A percentile compares a stretch with the other conserved stretches of the same genome.
Evolutionary conservation across 2,113 vertebrate species (phyloP).

Genomic region (Cranoglanis bouderius): DNA sequence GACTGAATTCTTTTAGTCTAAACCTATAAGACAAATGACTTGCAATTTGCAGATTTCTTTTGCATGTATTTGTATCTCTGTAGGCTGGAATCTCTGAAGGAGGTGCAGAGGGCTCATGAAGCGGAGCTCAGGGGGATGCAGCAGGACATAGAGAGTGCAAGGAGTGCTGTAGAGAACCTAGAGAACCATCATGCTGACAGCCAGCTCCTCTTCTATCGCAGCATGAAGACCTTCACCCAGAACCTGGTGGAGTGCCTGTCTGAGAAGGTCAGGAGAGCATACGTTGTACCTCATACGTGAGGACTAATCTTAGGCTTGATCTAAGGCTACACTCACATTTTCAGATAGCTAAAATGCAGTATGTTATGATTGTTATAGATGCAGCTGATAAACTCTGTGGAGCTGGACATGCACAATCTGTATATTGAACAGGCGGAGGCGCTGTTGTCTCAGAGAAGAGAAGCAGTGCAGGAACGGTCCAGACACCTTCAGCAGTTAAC

Average conservation of each 20-base stretch:
- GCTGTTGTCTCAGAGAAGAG: constrained; percentile 75
- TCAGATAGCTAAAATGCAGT: background rate
- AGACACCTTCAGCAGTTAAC: constrained; percentile 75
- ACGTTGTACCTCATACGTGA: too few relatives aligned
- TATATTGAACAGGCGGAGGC: constrained; percentile 74
- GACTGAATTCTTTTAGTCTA: background rate
- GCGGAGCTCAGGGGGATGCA: constrained; percentile 82
- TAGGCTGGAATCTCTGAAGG: constrained; percentile 80
- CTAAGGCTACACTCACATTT: background rate
- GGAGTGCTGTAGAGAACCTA: constrained; percentile 72
- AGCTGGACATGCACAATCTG: constrained; percentile 78
- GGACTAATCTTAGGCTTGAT: background rate
- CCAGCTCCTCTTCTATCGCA: constrained; percentile 84
- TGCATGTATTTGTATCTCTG: background rate
- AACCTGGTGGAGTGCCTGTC: constrained; percentile 89
- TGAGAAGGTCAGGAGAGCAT: constrained; percentile 80
- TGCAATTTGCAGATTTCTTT: background rate
- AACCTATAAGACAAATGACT: background rate
- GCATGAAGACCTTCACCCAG: constrained; percentile 80
- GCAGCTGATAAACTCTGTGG: constrained; percentile 78
- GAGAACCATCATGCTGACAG: constrained; percentile 74
- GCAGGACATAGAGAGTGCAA: constrained; percentile 77
- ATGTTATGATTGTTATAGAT: constrained; percentile 67
- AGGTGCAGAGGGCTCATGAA: constrained; percentile 83
- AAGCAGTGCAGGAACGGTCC: constrained; percentile 77